Conservation (phyloP, 2,888 invertebrate species). For the Nomada fucata region DNA sequence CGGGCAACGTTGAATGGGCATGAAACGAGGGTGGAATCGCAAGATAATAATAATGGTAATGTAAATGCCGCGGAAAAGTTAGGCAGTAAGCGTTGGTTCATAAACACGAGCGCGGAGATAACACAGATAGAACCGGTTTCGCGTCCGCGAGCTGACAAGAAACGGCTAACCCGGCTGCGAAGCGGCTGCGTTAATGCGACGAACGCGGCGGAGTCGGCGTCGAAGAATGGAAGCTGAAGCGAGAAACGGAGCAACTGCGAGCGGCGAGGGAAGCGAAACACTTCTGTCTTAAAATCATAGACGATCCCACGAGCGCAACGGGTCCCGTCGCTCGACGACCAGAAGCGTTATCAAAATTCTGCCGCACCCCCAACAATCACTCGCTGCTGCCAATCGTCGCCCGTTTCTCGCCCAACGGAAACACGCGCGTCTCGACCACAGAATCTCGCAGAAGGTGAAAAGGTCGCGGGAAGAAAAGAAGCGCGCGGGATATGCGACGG, state of each 20-base stretch:
- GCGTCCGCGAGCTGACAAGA: background rate
- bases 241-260: background rate
- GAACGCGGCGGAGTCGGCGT: background rate
- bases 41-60: conserved; percentile 3
- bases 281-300: no score
- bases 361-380: no score
- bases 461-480: background rate
- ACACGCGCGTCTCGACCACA: background rate
- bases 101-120: conserved; percentile 1
- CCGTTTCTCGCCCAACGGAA: no score
- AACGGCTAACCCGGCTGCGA: background rate
- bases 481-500: conserved; percentile 15
- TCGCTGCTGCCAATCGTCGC: no score
- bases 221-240: background rate
- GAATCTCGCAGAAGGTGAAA: background rate
- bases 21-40: background rate
- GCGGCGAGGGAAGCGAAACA: no score
- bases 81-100: background rate
- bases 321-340: no score
- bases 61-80: background rate
- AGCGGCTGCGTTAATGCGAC: background rate
- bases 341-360: no score
- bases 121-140: conserved; percentile 12
- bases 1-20: background rate
- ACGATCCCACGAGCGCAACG: no score